Evolutionary conservation across 2,113 vertebrate species (phyloP).

Genomic region (Amphilophus citrinellus): DNA sequence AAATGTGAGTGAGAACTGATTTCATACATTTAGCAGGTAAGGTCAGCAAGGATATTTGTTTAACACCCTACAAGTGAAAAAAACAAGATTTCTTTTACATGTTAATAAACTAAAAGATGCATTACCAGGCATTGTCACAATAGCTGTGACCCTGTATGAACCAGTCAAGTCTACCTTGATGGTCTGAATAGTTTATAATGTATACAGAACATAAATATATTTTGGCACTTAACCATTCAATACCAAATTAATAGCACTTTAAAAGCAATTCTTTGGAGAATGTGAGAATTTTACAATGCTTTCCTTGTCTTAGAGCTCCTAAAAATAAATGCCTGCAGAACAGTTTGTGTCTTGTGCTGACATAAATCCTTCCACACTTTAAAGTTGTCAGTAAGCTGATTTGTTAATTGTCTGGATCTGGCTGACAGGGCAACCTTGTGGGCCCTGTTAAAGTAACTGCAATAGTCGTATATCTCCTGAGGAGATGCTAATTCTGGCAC

Average conservation of each 20-base stretch:
- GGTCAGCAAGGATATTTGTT: background rate
- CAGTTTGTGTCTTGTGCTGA: background rate
- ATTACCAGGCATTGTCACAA: background rate
- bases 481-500: background rate
- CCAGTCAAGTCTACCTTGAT: background rate
- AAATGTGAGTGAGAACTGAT: background rate
- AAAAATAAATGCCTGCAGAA: background rate
- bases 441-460: background rate
- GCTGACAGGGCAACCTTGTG: background rate
- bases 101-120: background rate
- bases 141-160: background rate
- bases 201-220: constrained; percentile 7
- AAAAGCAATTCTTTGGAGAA: background rate
- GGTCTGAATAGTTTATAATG: background rate
- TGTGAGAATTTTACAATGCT: background rate
- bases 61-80: background rate
- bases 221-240: background rate
- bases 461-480: background rate
- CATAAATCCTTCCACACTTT: background rate
- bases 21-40: background rate
- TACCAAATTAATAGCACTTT: background rate
- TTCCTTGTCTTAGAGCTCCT: background rate
- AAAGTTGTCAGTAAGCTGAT: background rate
- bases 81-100: background rate
- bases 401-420: constrained; percentile 14